These are phyloP conservation scores for Pangasius djambal DNA, from an alignment of 2,797 vertebrate genomes.

Conservation along the genomic window DNA sequence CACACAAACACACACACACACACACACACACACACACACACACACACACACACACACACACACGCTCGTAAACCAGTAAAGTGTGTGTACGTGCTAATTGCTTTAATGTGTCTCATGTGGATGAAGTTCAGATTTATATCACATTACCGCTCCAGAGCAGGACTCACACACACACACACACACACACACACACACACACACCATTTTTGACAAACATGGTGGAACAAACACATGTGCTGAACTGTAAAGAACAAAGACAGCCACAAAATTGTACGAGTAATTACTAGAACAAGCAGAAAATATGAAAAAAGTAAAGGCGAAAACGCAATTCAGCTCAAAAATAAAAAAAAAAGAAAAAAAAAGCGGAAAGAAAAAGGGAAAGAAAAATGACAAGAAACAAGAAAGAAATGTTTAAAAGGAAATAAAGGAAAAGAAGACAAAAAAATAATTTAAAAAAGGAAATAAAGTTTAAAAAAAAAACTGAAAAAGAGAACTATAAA, in stretches of 20 bases:
- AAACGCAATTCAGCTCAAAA: not conserved
- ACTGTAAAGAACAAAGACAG: not conserved
- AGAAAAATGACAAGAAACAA: not conserved
- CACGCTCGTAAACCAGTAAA: not conserved
- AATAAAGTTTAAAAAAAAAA: not conserved
- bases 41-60: not conserved
- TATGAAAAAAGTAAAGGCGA: not conserved
- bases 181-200: not conserved
- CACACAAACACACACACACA: not conserved
- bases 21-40: no score
- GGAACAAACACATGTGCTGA: not conserved
- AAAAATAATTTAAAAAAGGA: not conserved
- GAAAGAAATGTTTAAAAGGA: not conserved
- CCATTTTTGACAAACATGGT: not conserved
- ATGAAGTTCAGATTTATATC: conserved; percentile 2
- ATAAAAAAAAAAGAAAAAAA: not conserved
- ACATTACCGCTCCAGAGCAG: no score
- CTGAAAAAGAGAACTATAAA: not conserved
- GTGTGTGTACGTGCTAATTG: not conserved
- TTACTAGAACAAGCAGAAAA: not conserved
- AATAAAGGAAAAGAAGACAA: not conserved
- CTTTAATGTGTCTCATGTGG: conserved; percentile 4
- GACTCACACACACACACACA: not conserved
- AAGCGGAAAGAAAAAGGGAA: no score
- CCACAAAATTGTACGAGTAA: no score